Conservation (phyloP, 2,888 invertebrate genomes). For the Cylindroiulus punctatus region DNA sequence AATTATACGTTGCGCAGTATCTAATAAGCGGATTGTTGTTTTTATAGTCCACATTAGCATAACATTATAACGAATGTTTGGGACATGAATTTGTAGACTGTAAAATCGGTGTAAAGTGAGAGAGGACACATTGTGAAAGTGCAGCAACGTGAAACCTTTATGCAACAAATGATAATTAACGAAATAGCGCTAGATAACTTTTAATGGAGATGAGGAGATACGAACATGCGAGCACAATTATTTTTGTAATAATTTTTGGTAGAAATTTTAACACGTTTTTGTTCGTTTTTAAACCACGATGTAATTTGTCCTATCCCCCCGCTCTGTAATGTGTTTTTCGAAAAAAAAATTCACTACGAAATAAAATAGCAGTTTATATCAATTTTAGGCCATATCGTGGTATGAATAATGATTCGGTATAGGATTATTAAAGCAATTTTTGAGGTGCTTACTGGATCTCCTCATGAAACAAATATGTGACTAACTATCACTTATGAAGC, state of each 20-base stretch:
- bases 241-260: background rate
- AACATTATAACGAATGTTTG: background rate
- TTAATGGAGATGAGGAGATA: slow-evolving; percentile 11
- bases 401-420: slow-evolving; percentile 13
- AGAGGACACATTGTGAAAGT: slow-evolving; percentile 34
- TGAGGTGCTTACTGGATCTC: background rate
- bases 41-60: slow-evolving; percentile 37
- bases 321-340: background rate
- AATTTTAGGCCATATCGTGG: slow-evolving; percentile 30
- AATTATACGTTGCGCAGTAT: background rate
- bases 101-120: background rate
- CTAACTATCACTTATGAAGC: slow-evolving; percentile 1
- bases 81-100: slow-evolving; percentile 1
- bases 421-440: background rate
- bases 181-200: background rate
- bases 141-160: slow-evolving; percentile 33
- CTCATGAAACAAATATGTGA: background rate
- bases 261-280: background rate
- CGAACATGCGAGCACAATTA: slow-evolving; percentile 19
- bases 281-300: background rate
- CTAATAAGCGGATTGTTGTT: background rate
- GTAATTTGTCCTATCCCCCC: background rate
- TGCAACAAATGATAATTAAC: slow-evolving; percentile 6
- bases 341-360: background rate
- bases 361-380: slow-evolving; percentile 8